Conservation (phyloP, 2,113 vertebrate species). For the Chitala chitala region DNA sequence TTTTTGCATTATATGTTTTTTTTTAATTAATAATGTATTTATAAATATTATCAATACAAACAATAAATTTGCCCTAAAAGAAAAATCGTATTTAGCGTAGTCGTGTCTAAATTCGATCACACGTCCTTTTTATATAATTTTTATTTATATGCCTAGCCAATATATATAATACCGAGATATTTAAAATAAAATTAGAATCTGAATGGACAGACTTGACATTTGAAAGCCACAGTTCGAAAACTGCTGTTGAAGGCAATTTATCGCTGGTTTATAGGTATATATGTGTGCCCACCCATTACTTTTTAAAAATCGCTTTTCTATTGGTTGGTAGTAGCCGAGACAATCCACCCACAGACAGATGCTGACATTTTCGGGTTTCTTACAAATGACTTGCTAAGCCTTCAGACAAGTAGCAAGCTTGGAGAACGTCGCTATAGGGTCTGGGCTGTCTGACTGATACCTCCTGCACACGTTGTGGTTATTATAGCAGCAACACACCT, state of each 20-base stretch:
- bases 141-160: too few species aligned
- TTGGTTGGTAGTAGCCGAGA: not conserved
- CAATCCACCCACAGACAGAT: not conserved
- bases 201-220: too few species aligned
- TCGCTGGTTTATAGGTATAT: not conserved
- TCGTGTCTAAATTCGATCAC: not conserved
- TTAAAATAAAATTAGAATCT: too few species aligned
- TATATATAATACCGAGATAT: too few species aligned
- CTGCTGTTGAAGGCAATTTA: not conserved
- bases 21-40: too few species aligned
- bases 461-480: not conserved
- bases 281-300: not conserved
- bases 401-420: not conserved
- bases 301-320: not conserved
- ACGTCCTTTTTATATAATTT: not conserved
- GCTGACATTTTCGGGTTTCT: conserved; percentile 9
- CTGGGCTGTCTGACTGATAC: not conserved
- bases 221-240: too few species aligned
- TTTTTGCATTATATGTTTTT: too few species aligned
- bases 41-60: too few species aligned
- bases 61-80: too few species aligned
- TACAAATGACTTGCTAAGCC: conserved; percentile 7
- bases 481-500: not conserved
- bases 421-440: not conserved
- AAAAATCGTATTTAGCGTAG: too few species aligned